Conservation (phyloP, 2,888 invertebrate genomes). For the Xestia rhomboidea region DNA sequence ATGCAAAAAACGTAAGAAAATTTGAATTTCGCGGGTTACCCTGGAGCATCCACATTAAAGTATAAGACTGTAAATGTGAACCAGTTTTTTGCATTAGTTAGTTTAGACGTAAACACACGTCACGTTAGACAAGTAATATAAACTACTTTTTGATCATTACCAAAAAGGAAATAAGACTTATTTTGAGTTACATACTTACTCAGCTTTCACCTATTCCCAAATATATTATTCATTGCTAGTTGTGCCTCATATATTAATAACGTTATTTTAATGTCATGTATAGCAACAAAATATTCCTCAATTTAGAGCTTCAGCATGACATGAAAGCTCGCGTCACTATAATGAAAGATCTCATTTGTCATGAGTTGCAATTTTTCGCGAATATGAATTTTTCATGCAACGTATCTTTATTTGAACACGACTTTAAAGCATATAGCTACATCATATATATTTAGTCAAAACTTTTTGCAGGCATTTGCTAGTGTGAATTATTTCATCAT, state of each 20-base stretch:
- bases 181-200: neutral
- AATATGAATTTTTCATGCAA: slow-evolving; percentile 35
- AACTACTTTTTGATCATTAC: neutral
- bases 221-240: neutral
- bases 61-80: neutral
- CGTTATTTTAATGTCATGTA: neutral
- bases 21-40: no score
- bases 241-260: neutral
- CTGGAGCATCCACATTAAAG: no score
- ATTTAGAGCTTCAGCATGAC: slow-evolving; percentile 24
- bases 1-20: no score
- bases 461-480: neutral
- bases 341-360: slow-evolving; percentile 57
- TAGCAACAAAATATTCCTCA: slow-evolving; percentile 17
- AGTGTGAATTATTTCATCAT: no score
- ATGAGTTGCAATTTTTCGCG: slow-evolving; percentile 55
- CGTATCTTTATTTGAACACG: neutral
- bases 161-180: neutral
- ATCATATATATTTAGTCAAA: neutral
- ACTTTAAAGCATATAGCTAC: neutral
- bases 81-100: neutral
- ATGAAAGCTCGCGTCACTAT: slow-evolving; percentile 16
- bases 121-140: neutral
- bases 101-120: neutral
- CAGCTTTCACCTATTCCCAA: neutral